Conservation (phyloP, 1,140 invertebrate genomes). For the Diabrotica undecimpunctata region DNA sequence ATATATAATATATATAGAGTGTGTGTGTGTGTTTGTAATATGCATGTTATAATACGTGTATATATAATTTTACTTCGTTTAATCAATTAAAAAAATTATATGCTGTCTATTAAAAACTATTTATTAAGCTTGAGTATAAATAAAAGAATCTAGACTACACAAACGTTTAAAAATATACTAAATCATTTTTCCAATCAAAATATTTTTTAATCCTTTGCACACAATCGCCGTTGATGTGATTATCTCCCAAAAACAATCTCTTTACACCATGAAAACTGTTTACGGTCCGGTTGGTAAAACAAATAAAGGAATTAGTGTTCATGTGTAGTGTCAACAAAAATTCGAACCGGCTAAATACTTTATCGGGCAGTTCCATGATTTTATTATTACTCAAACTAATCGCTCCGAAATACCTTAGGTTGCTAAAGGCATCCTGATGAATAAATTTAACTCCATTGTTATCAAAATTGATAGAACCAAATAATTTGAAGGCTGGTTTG, state of each 20-base stretch:
- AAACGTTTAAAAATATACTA: constrained; percentile 7
- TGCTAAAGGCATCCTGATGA: constrained; percentile 9
- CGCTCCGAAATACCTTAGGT: constrained; percentile 10
- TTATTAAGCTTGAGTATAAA: too few relatives aligned
- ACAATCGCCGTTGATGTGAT: constrained; percentile 15
- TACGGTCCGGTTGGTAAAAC: constrained; percentile 5
- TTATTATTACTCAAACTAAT: constrained; percentile 20
- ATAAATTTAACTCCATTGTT: constrained; percentile 14
- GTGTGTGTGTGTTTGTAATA: too few relatives aligned
- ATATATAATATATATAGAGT: too few relatives aligned
- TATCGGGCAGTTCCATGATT: constrained; percentile 6
- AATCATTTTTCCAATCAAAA: constrained; percentile 18
- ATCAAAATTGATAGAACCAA: constrained; percentile 14
- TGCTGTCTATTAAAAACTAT: too few relatives aligned
- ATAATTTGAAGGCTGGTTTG: not conserved
- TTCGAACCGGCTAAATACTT: constrained; percentile 7
- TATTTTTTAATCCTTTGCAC: constrained; percentile 6
- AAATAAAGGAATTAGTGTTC: constrained; percentile 19
- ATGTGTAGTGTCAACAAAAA: constrained; percentile 16
- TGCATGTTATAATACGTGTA: too few relatives aligned
- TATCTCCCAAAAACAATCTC: constrained; percentile 12
- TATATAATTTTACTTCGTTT: too few relatives aligned
- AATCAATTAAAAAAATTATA: too few relatives aligned
- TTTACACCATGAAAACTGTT: constrained; percentile 14
- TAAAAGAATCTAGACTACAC: too few relatives aligned